Conservation (phyloP, 2,888 invertebrate species). For the Xylota sylvarum region DNA sequence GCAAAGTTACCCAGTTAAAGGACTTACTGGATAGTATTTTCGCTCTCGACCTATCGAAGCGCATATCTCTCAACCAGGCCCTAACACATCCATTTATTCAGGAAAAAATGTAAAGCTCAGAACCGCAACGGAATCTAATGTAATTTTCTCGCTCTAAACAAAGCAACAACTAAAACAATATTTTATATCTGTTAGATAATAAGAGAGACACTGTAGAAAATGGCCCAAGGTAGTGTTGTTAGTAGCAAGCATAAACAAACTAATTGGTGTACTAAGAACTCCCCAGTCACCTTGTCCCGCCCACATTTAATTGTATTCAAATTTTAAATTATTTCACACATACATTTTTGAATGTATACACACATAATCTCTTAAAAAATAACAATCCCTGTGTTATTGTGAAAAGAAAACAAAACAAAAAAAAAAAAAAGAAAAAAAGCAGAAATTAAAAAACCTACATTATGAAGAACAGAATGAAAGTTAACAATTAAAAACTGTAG, state of each 20-base stretch:
- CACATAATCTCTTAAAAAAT: constrained; percentile 40
- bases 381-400: constrained; percentile 69
- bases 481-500: constrained; percentile 61
- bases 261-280: constrained; percentile 57
- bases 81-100: constrained; percentile 97
- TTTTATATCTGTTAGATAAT: constrained; percentile 68
- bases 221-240: constrained; percentile 57
- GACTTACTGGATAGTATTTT: constrained; percentile 96
- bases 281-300: constrained; percentile 32
- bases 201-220: constrained; percentile 63
- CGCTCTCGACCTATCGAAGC: constrained; percentile 95
- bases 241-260: constrained; percentile 33
- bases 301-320: constrained; percentile 54
- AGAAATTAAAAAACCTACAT: constrained; percentile 22
- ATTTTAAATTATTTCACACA: constrained; percentile 61
- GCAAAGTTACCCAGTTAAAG: constrained; percentile 96
- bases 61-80: constrained; percentile 97
- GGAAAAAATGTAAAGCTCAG: constrained; percentile 90
- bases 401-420: constrained; percentile 43
- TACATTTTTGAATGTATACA: constrained; percentile 44
- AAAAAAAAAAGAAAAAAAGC: too few relatives aligned
- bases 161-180: constrained; percentile 54
- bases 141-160: constrained; percentile 69
- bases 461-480: constrained; percentile 63
- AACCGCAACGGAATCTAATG: constrained; percentile 50